Evolutionary conservation across 2,888 invertebrate genomes (phyloP).

Genomic region (Ecdyonurus torrentis): DNA sequence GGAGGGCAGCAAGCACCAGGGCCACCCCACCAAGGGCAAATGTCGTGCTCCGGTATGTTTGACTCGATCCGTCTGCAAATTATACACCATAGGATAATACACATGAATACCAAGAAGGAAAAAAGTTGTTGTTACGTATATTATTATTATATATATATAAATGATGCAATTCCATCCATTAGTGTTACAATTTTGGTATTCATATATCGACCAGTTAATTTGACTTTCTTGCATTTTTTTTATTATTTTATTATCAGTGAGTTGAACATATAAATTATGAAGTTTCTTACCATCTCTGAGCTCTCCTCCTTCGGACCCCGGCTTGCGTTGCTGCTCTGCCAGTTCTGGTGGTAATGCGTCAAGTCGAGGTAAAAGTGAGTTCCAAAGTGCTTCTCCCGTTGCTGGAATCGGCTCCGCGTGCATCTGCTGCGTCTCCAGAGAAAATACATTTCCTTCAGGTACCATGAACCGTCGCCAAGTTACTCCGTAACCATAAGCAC

Average conservation of each 20-base stretch:
- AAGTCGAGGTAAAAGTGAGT: conserved; percentile 16
- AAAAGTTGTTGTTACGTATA: too few species aligned
- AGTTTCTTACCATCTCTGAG: not conserved
- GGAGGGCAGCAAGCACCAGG: conserved; percentile 30
- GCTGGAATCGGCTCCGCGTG: conserved; percentile 1
- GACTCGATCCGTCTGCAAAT: conserved; percentile 23
- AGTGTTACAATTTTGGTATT: not conserved
- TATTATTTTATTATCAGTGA: too few species aligned
- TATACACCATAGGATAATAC: too few species aligned
- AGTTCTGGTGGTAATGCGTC: not conserved
- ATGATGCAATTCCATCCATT: too few species aligned
- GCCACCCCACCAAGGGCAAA: conserved; percentile 40
- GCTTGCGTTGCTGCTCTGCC: not conserved
- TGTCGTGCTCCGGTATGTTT: conserved; percentile 39
- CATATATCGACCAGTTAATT: not conserved
- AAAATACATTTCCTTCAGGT: conserved; percentile 16
- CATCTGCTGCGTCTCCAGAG: conserved; percentile 13
- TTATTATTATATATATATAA: too few species aligned
- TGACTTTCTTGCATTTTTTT: not conserved
- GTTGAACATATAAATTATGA: too few species aligned
- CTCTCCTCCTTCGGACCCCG: not conserved
- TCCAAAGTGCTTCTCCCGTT: conserved; percentile 15
- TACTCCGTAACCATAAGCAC: conserved; percentile 24
- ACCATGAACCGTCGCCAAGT: conserved; percentile 41
- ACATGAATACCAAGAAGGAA: too few species aligned